phyloP scores from a whole-genome alignment of 2,113 vertebrate species.

The chimpanzee (Pan troglodytes) region NHGRI_mPanTro3-v2.1_pri NC_072420.2:41087001-41087500 shows the following conservation, averaged over 20 bases:
- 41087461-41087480: neutral
- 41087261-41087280: neutral
- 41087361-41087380: neutral
- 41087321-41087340: neutral
- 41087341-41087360: neutral
- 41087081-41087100: neutral
- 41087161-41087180: neutral
- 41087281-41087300: neutral
- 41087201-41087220: neutral
- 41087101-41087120: neutral
- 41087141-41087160: neutral
- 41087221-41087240: neutral
- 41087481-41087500: neutral
- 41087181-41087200: neutral
- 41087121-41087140: neutral
- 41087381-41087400: neutral
- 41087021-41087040: neutral
- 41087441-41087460: neutral
- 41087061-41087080: neutral
- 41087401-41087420: fast-evolving
- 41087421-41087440: neutral
- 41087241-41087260: neutral
- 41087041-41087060: neutral
- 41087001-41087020: neutral
- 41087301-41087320: neutral